These are phyloP conservation scores for Dysidea cf. avara DNA, from an alignment of 37 sponge, comb jelly and placozoan species.

Conservation along the genomic window DNA sequence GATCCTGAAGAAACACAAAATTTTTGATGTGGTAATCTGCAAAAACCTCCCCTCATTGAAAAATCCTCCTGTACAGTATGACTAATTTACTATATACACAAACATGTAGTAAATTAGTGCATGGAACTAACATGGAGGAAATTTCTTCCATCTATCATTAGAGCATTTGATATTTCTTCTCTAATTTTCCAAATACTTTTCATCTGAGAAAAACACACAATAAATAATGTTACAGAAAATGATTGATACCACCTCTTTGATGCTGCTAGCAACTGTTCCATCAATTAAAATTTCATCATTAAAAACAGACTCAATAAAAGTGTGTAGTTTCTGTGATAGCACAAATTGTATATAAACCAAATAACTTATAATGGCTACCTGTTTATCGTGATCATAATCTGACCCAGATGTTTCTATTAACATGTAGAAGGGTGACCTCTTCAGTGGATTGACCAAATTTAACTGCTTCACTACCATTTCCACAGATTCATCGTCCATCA, in stretches of 20 bases:
- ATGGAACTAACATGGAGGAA: too few relatives aligned
- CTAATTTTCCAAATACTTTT: slow-evolving; percentile 77
- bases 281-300: slow-evolving; percentile 47
- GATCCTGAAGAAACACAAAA: too few relatives aligned
- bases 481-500: slow-evolving; percentile 75
- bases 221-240: too few relatives aligned
- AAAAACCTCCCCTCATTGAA: too few relatives aligned
- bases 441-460: slow-evolving; percentile 55
- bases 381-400: slow-evolving; percentile 74
- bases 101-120: too few relatives aligned
- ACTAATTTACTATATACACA: too few relatives aligned
- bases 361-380: too few relatives aligned
- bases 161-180: slow-evolving; percentile 82
- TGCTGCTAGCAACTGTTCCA: slow-evolving; percentile 80
- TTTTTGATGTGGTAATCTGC: too few relatives aligned
- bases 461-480: slow-evolving; percentile 68
- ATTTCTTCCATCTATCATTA: slow-evolving; percentile 55
- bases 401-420: slow-evolving; percentile 95
- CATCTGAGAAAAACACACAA: slow-evolving; percentile 31
- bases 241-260: slow-evolving; percentile 56
- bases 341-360: too few relatives aligned
- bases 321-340: slow-evolving; percentile 62
- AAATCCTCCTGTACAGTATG: too few relatives aligned
- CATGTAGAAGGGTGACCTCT: slow-evolving; percentile 68
- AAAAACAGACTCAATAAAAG: slow-evolving; percentile 70